phyloP scores from a whole-genome alignment of 2,888 invertebrate species.

The Steinernema hermaphroditum region DNA sequence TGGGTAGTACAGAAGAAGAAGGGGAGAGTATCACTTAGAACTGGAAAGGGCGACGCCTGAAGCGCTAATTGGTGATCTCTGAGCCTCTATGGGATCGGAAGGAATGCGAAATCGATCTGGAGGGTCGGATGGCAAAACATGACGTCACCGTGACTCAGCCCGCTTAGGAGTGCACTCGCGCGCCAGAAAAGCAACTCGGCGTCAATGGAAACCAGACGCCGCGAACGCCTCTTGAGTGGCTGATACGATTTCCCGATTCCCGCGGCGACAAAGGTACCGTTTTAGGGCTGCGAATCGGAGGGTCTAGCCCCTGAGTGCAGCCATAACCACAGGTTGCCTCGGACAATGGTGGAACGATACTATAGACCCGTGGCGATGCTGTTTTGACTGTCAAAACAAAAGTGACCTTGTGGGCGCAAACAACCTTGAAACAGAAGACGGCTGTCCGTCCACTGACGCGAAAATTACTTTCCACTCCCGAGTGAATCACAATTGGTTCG shows the following conservation, averaged over 20 bases:
- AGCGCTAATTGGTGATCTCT: no score
- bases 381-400: constrained; percentile 7
- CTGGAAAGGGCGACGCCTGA: no score
- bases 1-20: no score
- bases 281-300: no score
- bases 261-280: not conserved
- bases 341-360: no score
- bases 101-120: constrained; percentile 6
- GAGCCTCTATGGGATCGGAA: not conserved
- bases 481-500: no score
- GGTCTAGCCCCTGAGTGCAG: no score
- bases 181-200: not conserved
- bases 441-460: constrained; percentile 26
- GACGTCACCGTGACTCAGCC: not conserved
- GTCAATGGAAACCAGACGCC: not conserved
- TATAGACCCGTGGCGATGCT: no score
- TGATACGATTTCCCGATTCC: constrained; percentile 18
- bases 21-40: no score
- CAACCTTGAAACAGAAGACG: constrained; percentile 25
- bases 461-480: constrained; percentile 16
- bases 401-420: constrained; percentile 15
- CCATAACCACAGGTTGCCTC: no score
- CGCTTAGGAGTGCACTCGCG: not conserved
- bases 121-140: no score
- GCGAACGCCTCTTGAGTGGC: constrained; percentile 8